Percentiles rank a stretch among this genome's conserved stretches.
These are phyloP conservation scores for Megaceryle torquata DNA, from an alignment of 2,113 vertebrate species.

Conservation along the genomic window DNA sequence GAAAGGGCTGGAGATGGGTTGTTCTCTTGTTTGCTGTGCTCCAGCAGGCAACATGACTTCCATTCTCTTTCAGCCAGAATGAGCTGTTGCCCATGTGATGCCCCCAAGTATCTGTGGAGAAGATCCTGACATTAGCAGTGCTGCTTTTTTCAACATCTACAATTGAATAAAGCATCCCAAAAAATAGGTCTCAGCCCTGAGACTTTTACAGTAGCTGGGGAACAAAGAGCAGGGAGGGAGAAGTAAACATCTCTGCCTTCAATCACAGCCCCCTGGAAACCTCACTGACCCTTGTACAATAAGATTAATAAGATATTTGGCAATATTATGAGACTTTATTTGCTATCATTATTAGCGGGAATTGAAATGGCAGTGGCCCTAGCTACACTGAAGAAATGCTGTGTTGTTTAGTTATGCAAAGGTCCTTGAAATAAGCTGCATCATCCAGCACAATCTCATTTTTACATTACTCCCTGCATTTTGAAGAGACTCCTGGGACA, in stretches of 20 bases:
- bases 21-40: not conserved
- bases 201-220: not conserved
- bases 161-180: not conserved
- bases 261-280: not conserved
- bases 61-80: not conserved
- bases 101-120: not conserved
- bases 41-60: not conserved
- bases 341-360: not conserved
- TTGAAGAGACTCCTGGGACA: not conserved
- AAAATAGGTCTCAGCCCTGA: not conserved
- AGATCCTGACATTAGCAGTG: not conserved
- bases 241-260: not conserved
- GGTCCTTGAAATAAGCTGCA: not conserved
- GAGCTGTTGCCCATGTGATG: not conserved
- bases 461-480: not conserved
- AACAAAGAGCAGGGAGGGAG: not conserved
- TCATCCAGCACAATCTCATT: not conserved
- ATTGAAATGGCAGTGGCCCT: not conserved
- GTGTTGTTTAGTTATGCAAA: not conserved
- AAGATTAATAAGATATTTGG: not conserved
- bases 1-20: not conserved
- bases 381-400: not conserved
- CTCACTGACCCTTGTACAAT: not conserved
- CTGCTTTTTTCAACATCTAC: not conserved
- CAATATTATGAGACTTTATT: not conserved